Evolutionary conservation across 2,888 invertebrate species (phyloP).

Genomic region (Drosophila hawaiiensis): DNA sequence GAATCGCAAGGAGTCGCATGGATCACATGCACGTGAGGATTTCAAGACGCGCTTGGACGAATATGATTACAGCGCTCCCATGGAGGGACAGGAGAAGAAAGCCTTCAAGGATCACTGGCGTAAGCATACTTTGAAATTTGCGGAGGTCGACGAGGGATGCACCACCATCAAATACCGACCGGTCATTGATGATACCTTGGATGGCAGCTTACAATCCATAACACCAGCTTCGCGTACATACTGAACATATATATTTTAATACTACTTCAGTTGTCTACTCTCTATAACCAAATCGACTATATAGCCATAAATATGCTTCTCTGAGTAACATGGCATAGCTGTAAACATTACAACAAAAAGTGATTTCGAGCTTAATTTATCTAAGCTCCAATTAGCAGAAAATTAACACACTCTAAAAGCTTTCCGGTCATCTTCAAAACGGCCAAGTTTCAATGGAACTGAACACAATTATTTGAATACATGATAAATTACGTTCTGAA

Average conservation of each 20-base stretch:
- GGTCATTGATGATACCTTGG: conserved; percentile 96
- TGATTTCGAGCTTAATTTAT: background rate
- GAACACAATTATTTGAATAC: background rate
- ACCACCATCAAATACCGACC: conserved; percentile 94
- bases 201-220: conserved; percentile 93
- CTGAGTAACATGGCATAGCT: background rate
- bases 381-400: background rate
- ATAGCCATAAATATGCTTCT: background rate
- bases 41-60: conserved; percentile 95
- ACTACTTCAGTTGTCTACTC: background rate
- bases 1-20: conserved; percentile 97
- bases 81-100: conserved; percentile 92
- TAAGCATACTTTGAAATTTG: conserved; percentile 95
- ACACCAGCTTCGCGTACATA: conserved; percentile 96
- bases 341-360: background rate
- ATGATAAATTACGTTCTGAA: background rate
- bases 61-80: conserved; percentile 93
- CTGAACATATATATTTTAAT: conserved; percentile 85
- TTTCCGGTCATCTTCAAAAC: background rate
- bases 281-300: background rate
- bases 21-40: conserved; percentile 98
- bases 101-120: conserved; percentile 96
- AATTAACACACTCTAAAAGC: background rate
- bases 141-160: conserved; percentile 90
- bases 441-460: background rate